Percentiles rank a stretch among this genome's conserved stretches.
phyloP scores from a whole-genome alignment of 2,888 invertebrate species.

The Beris chalybata region DNA sequence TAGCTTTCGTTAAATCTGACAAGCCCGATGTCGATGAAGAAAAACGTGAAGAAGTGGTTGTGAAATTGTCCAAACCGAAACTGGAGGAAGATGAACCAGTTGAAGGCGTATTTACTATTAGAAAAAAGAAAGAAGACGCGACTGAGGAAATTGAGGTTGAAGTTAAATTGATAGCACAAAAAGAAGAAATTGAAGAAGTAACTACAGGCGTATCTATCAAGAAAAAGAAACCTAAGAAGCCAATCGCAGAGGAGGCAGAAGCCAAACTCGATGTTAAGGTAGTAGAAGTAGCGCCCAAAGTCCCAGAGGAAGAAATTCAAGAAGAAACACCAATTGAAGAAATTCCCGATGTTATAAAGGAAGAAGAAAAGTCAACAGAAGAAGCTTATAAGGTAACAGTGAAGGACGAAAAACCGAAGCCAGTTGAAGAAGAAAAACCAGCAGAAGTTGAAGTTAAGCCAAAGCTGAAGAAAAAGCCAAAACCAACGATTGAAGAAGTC shows the following conservation, averaged over 20 bases:
- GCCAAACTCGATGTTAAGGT: slow-evolving; percentile 47
- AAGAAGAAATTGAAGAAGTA: slow-evolving; percentile 44
- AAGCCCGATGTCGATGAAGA: slow-evolving; percentile 42
- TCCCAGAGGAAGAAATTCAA: slow-evolving; percentile 39
- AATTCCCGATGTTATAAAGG: neutral
- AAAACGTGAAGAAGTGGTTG: slow-evolving; percentile 43
- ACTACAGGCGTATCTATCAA: slow-evolving; percentile 44
- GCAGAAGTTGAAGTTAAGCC: slow-evolving; percentile 42
- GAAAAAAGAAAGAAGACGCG: slow-evolving; percentile 39
- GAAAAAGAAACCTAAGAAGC: slow-evolving; percentile 46
- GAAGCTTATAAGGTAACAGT: slow-evolving; percentile 35
- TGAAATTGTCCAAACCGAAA: slow-evolving; percentile 45
- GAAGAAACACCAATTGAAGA: slow-evolving; percentile 40
- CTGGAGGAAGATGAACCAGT: slow-evolving; percentile 40
- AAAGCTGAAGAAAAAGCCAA: neutral
- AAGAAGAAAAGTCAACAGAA: neutral
- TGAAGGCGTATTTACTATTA: slow-evolving; percentile 1
- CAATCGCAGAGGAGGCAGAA: slow-evolving; percentile 46
- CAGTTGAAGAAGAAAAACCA: slow-evolving; percentile 39
- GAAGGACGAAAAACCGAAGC: slow-evolving; percentile 47
- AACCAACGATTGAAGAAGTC: neutral
- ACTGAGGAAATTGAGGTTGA: slow-evolving; percentile 13
- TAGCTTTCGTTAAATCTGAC: slow-evolving; percentile 39
- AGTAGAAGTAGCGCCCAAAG: slow-evolving; percentile 37
- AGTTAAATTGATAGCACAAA: slow-evolving; percentile 32